Base-by-base conservation (phyloP, 2,888 invertebrate genomes). In the Brachycybe producta region DNA sequence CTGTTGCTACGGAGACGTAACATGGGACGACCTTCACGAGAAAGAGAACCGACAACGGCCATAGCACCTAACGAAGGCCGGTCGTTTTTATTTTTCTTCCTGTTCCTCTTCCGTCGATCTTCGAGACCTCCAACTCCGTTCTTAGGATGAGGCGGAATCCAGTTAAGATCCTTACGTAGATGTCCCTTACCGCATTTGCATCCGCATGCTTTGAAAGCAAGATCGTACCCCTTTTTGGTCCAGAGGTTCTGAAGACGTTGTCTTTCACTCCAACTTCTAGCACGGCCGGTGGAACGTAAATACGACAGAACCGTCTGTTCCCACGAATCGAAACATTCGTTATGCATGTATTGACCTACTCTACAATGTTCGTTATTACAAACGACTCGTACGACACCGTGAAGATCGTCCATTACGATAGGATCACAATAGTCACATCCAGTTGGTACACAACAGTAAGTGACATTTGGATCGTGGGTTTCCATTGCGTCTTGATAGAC, bases 191-290 rank as follows among this genome's bases (percentile, higher is more conserved):
- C 85, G 70, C 94, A 94, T 56, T 83, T 82, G 71, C 95, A 95
- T 35, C 84, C 84, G 72, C 94, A 95, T 5, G 88, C 90, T 57
- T 91, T 92, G 70, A 84, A 92, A 5, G 91, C 91, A 66, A 94
- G 70, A 69, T 95, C 94, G 72, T 94, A 94, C 48, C 94, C 94
- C 69, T 92, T 92, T 70, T 94, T 94, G 51, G 92, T 91, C 95
- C 95, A 95, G 52, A 95, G 71, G 69, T 94, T 94, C 71, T 94
- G 92, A 61, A 83, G 79, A 26, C 92, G 77, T 67, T 94, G 94
- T 52, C 90, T 77, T 66, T 94, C 92, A 32, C 90, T 90, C 94
- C 94, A 94, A 57, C 85, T 86, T 21, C 92, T 75, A 3, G 92
- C 91, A 30, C 92, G 73, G 44, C 91, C 90, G 70, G 87, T 87